These are phyloP conservation scores for Ips nitidus DNA, from an alignment of 1,140 invertebrate genomes.

Conservation along the genomic window DNA sequence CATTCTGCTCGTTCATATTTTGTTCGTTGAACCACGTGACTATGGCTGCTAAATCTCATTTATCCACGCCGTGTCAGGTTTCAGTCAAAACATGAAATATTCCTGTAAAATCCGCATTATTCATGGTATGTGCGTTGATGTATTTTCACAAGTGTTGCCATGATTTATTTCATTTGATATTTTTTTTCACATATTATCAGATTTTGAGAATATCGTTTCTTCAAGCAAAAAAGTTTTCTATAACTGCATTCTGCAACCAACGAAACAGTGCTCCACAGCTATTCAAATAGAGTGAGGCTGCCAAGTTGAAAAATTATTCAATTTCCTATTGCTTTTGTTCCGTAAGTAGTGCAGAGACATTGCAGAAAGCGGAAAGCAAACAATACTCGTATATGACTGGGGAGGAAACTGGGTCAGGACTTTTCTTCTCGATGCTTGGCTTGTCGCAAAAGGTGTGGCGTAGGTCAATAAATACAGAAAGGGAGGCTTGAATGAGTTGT, in stretches of 20 bases:
- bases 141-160: slow-evolving; percentile 12
- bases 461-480: slow-evolving; percentile 3
- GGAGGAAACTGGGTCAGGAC: slow-evolving; percentile 9
- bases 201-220: no score
- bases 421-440: slow-evolving; percentile 3
- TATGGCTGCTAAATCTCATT: slow-evolving; percentile 10
- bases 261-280: no score
- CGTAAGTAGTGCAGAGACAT: not conserved
- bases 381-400: slow-evolving; percentile 5
- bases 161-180: slow-evolving; percentile 3
- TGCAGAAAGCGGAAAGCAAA: slow-evolving; percentile 10
- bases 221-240: no score
- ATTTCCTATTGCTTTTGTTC: no score
- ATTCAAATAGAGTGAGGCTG: no score
- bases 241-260: no score
- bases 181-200: no score
- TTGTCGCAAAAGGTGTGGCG: slow-evolving; percentile 1
- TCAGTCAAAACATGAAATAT: slow-evolving; percentile 18
- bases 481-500: not conserved
- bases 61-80: slow-evolving; percentile 8
- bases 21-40: slow-evolving; percentile 5
- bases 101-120: slow-evolving; percentile 7
- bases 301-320: no score
- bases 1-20: not conserved
- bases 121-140: not conserved